Evolutionary conservation across 2,888 invertebrate genomes (phyloP), one percentile per base, ranked within the genome.

Genomic region (Spisula solida): DNA sequence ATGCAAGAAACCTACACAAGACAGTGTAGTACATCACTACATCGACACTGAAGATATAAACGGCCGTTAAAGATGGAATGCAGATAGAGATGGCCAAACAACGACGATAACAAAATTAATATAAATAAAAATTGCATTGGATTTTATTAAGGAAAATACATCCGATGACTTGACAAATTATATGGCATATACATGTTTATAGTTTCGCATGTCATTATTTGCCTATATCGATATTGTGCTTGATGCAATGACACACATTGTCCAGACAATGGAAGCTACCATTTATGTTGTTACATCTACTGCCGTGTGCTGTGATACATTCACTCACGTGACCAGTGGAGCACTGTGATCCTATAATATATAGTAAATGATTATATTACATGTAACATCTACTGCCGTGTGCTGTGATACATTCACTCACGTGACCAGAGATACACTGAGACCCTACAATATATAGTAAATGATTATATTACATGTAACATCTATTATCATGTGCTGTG

Each of bases 191-290:
- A 8, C 41, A 14, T 56, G 18, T 0, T 0, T 20, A n/a, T 20
- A 56, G 18, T 56, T 20, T 6, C 18, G 5, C 4, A n/a, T 14
- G 25, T 25, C 25, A 14, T 75, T 75, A 75, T 75, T 75, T 75
- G 31, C 75, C 75, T 25, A 75, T 75, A 16, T 75, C 75, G 0
- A 31, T 34, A 31, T 75, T 75, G 16, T 75, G 14, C 5, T 14
- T 75, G 31, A 75, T 34, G 31, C 75, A 75, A 34, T 75, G 75
- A 34, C 75, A 75, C 16, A 75, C 75, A 31, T 75, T 75, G 34
- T 75, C 75, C 12, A 75, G 16, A 75, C 75, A 75, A 31, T 75
- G 75, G 75, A 75, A 75, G 5, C 12, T 31, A 25, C 75, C 75
- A 5, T 25, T 14, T 1, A 75, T 18, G 18, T 75, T 29, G 25